Evolutionary conservation across 2,113 vertebrate genomes (phyloP), one percentile per base, ranked within the genome.

Genomic region (Nesospiza acunhae): DNA sequence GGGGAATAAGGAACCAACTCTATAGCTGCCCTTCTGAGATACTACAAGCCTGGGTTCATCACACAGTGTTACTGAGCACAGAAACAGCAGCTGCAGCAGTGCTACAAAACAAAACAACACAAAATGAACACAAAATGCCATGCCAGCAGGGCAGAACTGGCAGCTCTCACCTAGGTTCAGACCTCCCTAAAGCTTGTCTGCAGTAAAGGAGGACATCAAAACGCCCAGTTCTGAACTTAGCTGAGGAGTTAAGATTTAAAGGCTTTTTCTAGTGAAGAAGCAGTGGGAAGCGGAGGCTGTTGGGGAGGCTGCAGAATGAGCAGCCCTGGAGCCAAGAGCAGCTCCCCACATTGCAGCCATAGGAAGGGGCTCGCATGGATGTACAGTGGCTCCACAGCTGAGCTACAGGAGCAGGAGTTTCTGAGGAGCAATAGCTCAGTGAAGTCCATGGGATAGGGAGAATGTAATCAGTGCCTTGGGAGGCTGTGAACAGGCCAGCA

Each of bases 51-150:
- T 49, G 56, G n/a, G 11, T 86, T 73, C 13, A 62, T 59, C 80
- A 58, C 64, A 9, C 0, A 4, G 15, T 3, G 5, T 39, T 62
- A 69, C 41, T 14, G 60, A 78, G 49, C 39, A 53, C 50, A 74
- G 30, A 80, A 73, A 47, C 17, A 42, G 24, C 20, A 53, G 33
- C 23, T 46, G 55, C 50, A 60, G 59, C 1, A 2, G 20, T 30
- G 44, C 50, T 17, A 17, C 31, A 88, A 79, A 79, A 21, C 35
- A 35, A 56, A 33, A n/a, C 31, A 22, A 56, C 31, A 56, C 55
- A 15, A 56, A n/a, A 52, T 3, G 2, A 84, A 63, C 30, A 52
- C 0, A 7, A 76, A 82, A 67, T 0, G 2, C 47, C 0, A 0
- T 2, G 15, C 20, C 0, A 17, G 28, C 0, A 3, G 13, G 64